Evolutionary conservation across 2,888 invertebrate species (phyloP), one percentile per base, ranked within the genome.

Genomic region (Uropetala carovei): DNA sequence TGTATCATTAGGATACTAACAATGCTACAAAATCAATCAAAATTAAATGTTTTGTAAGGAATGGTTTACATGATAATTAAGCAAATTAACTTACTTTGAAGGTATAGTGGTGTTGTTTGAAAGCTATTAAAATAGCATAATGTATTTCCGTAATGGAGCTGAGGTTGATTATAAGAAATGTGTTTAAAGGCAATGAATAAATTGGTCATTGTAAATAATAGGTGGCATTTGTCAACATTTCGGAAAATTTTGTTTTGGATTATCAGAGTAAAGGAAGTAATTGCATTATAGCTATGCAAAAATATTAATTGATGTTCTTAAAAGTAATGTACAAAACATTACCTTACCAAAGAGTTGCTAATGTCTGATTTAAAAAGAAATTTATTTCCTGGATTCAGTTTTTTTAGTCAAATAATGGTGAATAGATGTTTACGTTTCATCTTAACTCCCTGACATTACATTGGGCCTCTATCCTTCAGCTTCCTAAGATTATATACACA

Each of bases 21-120:
- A 43, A 43, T 43, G 43, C 43, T 43, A 43, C 43, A 43, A 9
- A 13, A 0, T 75, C 11, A 27, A 27, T 11, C 1, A 30, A 68
- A 18, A 43, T 68, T 27, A 89, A 89, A 89, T 89, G 89, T 89
- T 89, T 89, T 89, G 89, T 43, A 89, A 89, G 89, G 89, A 89
- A 89, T 89, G 89, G 89, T 64, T 89, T 59, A 89, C 89, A 64
- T 60, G 43, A 64, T 43, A 64, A 64, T 18, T 43, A 68, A 16
- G 56, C 8, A 18, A 64, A 89, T 27, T 64, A 30, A 89, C n/a
- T 64, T 86, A 30, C 10, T 89, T 60, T 68, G 64, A 64, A 64
- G 60, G 18, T 18, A 18, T 89, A 43, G 43, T 60, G 64, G 64
- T 64, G 43, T 89, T 89, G 89, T 68, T n/a, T 64, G 89, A 89